Evolutionary conservation across 2,797 vertebrate genomes (phyloP), one percentile per base, ranked within the genome.

Genomic region (Sebastes elongatus): DNA sequence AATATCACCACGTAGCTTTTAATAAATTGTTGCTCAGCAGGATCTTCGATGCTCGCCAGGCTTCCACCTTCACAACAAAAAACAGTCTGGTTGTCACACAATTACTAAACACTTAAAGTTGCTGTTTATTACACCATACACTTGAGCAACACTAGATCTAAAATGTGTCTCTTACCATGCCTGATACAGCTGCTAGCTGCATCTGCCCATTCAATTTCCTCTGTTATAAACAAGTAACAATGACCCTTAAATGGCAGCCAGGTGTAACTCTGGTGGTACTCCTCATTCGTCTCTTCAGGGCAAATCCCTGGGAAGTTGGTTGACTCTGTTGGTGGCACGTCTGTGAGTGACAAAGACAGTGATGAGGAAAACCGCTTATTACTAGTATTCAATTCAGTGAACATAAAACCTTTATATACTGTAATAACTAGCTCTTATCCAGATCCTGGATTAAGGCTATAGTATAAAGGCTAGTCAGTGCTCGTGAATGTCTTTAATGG

Each of bases 231-330:
- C 61, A 96, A 88, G 84, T 99, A 99, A 72, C 98, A 99, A 64
- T 97, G 88, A 20, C 94, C 93, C 64, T 92, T 95, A 83, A 94
- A 99, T 28, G 98, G 97, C 61, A 97, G 75, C 98, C 98, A 99
- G 1, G 94, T 75, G 2, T 74, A 81, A 28, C n/a, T 88, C 52
- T 80, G 42, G 0, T 74, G 66, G 67, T 79, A 86, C 3, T 90
- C 84, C 28, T 70, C 87, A 10, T 84, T 76, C 0, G 93, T 78
- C 3, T 90, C 91, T 16, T 93, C 89, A 4, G 97, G 97, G 73
- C 98, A 99, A 13, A 81, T 90, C 46, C 98, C 98, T 4, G 97
- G 96, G 71, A 92, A 95, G 46, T 89, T 92, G 30, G 94, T 76
- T 18, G 97, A 96, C 1, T 96, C 94, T 0, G 96, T 96, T 8